phyloP scores from a whole-genome alignment of 2,113 vertebrate species.

The Microcebus griseorufus region DNA sequence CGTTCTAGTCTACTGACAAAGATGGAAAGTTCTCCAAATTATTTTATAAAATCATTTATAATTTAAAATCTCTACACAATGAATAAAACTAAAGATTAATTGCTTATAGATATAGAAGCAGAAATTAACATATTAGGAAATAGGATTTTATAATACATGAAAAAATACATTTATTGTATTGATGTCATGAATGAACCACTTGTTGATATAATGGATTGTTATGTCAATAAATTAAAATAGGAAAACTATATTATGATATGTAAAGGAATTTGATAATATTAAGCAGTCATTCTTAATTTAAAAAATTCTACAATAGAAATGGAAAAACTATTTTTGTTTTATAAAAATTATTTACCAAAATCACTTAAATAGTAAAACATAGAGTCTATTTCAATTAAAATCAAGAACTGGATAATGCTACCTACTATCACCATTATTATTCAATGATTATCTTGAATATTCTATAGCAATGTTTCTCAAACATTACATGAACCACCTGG shows the following conservation, averaged over 20 bases:
- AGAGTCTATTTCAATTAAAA: conserved; percentile 10
- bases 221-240: background rate
- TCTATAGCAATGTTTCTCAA: background rate
- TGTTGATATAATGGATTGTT: background rate
- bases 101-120: background rate
- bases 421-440: background rate
- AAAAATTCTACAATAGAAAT: background rate
- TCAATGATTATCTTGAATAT: background rate
- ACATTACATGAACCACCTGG: background rate
- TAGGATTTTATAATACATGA: background rate
- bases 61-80: background rate
- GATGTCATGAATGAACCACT: background rate
- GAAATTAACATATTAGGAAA: background rate
- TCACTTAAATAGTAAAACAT: background rate
- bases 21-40: background rate
- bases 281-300: background rate
- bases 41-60: background rate
- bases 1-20: background rate
- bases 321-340: background rate
- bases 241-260: background rate
- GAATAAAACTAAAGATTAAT: background rate
- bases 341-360: background rate
- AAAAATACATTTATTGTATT: background rate
- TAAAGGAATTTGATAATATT: background rate
- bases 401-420: background rate